A percentile compares a stretch with the other conserved stretches of the same genome.
These are phyloP conservation scores for Psilanteris sp. DNA, from an alignment of 1,140 invertebrate species.

Conservation along the genomic window DNA sequence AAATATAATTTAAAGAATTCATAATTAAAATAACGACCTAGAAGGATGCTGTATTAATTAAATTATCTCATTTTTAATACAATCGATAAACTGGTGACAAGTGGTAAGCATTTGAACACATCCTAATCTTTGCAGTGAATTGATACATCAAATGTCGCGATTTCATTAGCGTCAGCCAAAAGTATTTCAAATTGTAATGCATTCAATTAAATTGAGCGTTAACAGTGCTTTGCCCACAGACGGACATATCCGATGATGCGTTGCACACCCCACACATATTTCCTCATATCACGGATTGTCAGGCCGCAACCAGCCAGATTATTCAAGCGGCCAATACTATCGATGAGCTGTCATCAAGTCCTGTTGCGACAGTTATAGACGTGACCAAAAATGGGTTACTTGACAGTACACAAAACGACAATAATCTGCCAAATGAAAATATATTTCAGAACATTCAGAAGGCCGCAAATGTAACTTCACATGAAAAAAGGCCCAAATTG, in stretches of 20 bases:
- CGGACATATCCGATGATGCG: conserved; percentile 75
- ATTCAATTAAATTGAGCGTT: conserved; percentile 54
- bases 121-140: conserved; percentile 23
- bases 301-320: conserved; percentile 55
- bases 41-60: too few species aligned
- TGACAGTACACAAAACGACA: conserved; percentile 29
- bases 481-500: conserved; percentile 14
- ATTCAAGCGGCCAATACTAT: conserved; percentile 47
- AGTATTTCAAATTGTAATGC: conserved; percentile 39
- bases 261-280: conserved; percentile 81
- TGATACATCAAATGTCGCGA: conserved; percentile 42
- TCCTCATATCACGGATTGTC: conserved; percentile 74
- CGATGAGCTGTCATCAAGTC: conserved; percentile 60
- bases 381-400: conserved; percentile 50
- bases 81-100: not conserved
- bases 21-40: too few species aligned
- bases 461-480: not conserved
- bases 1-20: too few species aligned
- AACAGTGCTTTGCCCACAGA: conserved; percentile 63
- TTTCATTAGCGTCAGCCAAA: conserved; percentile 39
- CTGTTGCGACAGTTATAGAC: conserved; percentile 41
- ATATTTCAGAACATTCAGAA: conserved; percentile 33
- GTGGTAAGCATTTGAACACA: not conserved
- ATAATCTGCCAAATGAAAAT: conserved; percentile 36
- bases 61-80: too few species aligned